Evolutionary conservation across 2,113 vertebrate genomes (phyloP), one percentile per base, ranked within the genome.

Genomic region (Anseranas semipalmata): DNA sequence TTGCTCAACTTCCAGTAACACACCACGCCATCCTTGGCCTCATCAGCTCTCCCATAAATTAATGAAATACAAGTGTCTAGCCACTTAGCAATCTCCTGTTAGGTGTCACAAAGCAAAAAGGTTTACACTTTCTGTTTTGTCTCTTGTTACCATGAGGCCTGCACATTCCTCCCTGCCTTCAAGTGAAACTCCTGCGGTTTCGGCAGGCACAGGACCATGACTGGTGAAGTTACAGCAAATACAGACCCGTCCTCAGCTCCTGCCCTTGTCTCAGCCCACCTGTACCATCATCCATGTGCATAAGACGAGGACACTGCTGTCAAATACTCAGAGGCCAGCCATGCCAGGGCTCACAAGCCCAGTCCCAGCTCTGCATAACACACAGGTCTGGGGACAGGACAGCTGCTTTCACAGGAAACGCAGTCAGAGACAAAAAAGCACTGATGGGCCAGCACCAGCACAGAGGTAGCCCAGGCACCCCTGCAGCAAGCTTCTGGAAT

Each of bases 261-360:
- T 41, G 10, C 35, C 10, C 8, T 45, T 68, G 15, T 32, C 68
- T 85, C 43, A 63, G 63, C 71, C 27, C 60, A 77, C 63, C 68
- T 72, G 50, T 43, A 75, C 35, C 62, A 43, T 32, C 13, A 1
- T 16, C 8, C 24, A 16, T 0, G 0, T 3, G 12, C 24, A 9
- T 17, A 62, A 87, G 27, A 65, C 5, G 8, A 76, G 81, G 19
- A 52, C 21, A 11, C 5, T 58, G 58, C 63, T 20, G 86, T 9
- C 70, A 70, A 43, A n/a, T 6, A 55, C 19, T 60, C 39, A 59
- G 78, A 79, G 45, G 14, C 9, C 25, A 59, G 24, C 25, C 35
- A 65, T 27, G 32, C 25, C 1, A 0, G 9, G 11, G 48, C 35
- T 67, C 0, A 0, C 2, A 15, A 80, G 41, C n/a, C n/a, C 46